Percentiles rank a stretch among this genome's conserved stretches.
Conservation (phyloP, 1,140 invertebrate genomes). For the Lutraria rhynchaena region DNA sequence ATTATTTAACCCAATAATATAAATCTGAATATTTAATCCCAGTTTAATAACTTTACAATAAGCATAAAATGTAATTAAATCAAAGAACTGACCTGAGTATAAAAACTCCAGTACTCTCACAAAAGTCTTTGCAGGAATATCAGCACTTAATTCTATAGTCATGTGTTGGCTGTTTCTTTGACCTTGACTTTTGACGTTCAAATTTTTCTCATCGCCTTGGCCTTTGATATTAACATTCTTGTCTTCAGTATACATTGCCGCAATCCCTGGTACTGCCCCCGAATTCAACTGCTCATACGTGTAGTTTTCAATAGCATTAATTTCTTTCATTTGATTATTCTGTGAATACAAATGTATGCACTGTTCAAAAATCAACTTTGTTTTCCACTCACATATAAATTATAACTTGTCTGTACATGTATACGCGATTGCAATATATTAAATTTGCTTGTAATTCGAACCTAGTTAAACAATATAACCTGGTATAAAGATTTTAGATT, state of each 20-base stretch:
- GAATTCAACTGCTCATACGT: conserved; percentile 68
- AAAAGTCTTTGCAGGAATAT: conserved; percentile 73
- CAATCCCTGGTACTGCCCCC: conserved; percentile 70
- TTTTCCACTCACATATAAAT: no score
- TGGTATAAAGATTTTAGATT: no score
- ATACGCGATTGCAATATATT: no score
- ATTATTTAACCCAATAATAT: no score
- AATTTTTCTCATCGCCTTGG: neutral
- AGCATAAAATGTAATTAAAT: neutral
- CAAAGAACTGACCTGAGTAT: conserved; percentile 72
- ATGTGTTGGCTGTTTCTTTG: conserved; percentile 26
- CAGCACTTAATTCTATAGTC: conserved; percentile 70
- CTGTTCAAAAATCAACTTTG: neutral
- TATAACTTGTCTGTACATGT: no score
- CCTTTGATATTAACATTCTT: neutral
- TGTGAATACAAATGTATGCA: conserved; percentile 58
- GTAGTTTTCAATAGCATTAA: conserved; percentile 67
- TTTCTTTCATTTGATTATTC: conserved; percentile 70
- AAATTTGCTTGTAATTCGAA: no score
- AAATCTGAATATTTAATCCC: no score
- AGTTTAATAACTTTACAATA: no score
- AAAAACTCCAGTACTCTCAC: conserved; percentile 76
- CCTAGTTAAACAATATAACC: no score
- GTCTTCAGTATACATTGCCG: conserved; percentile 62
- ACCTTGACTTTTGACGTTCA: neutral